Evolutionary conservation across 1,140 invertebrate species (phyloP).

Genomic region (Cyrtorhinus lividipennis): DNA sequence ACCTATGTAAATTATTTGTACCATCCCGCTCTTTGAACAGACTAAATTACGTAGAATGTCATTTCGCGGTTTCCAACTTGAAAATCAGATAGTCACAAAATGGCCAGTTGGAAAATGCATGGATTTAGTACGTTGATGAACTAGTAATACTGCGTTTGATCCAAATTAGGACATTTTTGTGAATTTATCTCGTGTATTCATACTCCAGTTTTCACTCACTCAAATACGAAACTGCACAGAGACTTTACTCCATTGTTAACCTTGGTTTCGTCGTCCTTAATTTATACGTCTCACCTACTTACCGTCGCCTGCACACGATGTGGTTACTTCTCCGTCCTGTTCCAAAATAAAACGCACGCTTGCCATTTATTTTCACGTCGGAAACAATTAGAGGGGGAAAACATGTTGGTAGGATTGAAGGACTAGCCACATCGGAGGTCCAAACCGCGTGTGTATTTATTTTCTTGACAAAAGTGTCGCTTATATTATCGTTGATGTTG

Average conservation of each 20-base stretch:
- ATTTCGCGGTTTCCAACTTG: too few species aligned
- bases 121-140: neutral
- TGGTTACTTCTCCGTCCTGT: conserved; percentile 25
- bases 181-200: conserved; percentile 5
- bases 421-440: conserved; percentile 21
- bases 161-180: neutral
- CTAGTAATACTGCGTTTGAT: neutral
- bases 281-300: too few species aligned
- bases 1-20: neutral
- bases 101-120: too few species aligned
- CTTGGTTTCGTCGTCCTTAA: too few species aligned
- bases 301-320: too few species aligned
- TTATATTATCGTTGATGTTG: neutral
- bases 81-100: too few species aligned
- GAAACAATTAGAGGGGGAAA: neutral
- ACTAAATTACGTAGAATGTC: too few species aligned
- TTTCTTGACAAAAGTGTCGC: neutral
- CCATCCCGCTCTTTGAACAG: neutral
- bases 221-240: too few species aligned
- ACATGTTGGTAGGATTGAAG: conserved; percentile 21
- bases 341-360: too few species aligned
- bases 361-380: conserved; percentile 15
- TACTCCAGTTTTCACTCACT: too few species aligned
- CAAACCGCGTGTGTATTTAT: neutral
- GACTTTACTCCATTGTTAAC: neutral